phyloP scores from a whole-genome alignment of 2,888 invertebrate species.

The Congeria kusceri region DNA sequence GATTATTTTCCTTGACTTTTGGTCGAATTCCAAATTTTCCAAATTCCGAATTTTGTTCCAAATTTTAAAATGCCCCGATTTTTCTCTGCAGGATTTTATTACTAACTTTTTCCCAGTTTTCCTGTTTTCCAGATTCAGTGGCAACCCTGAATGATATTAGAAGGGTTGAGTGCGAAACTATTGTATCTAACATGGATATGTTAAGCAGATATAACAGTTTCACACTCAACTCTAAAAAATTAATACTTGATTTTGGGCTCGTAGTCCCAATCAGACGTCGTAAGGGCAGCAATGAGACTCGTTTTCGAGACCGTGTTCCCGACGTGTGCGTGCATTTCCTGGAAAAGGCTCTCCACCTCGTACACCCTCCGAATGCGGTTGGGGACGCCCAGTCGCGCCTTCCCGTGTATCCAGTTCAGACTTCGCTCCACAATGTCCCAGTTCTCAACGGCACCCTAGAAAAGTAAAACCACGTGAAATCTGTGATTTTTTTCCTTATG shows the following conservation, averaged over 20 bases:
- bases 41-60: no score
- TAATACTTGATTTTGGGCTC: slow-evolving; percentile 71
- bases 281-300: slow-evolving; percentile 63
- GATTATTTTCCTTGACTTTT: no score
- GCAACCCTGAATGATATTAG: no score
- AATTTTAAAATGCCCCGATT: no score
- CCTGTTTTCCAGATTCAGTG: no score
- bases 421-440: slow-evolving; percentile 66
- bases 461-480: not conserved
- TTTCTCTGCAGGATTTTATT: no score
- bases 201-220: no score
- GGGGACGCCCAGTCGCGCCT: slow-evolving; percentile 63
- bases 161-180: no score
- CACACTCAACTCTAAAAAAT: no score
- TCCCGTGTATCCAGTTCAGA: slow-evolving; percentile 70
- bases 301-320: slow-evolving; percentile 65
- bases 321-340: slow-evolving; percentile 68
- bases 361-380: slow-evolving; percentile 69
- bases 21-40: no score
- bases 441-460: slow-evolving; percentile 59
- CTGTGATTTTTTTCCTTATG: not conserved
- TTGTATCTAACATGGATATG: no score
- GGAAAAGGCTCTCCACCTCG: slow-evolving; percentile 73
- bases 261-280: slow-evolving; percentile 74
- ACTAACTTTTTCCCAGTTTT: no score